Evolutionary conservation across 1,140 invertebrate species (phyloP), one percentile per base, ranked within the genome.

Genomic region (Brachionus rubens): DNA sequence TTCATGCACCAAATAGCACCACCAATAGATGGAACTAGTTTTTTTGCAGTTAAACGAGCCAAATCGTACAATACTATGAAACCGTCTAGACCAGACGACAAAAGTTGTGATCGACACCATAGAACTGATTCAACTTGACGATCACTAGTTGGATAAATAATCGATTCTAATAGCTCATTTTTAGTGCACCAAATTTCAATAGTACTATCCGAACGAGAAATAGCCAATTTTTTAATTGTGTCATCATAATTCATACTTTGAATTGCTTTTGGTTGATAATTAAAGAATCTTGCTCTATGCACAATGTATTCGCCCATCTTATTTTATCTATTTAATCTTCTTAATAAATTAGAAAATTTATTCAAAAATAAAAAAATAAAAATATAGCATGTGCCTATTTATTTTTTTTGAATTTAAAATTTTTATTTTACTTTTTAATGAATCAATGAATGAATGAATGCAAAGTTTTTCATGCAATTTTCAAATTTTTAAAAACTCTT

Each of bases 21-120:
- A 56, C 80, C 81, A 79, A 81, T 82, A 3, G 80, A 81, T 1
- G 82, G 78, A 21, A 79, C 80, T 6, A 77, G 76, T 26, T 68
- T 81, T 78, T 81, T 82, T 4, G 78, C 62, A 75, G 77, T 43
- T 30, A 80, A 75, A 16, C 81, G 87, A 0, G 83, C 82, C 24
- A 93, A 81, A 84, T 94, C 88, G 85, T 92, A 92, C 83, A 95
- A 92, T 6, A 90, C 82, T 7, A 95, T 82, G 77, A 89, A 88
- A 0, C 91, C 92, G 77, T 89, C 87, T 0, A 93, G 83, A 26
- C 91, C 91, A 24, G 89, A 90, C 10, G 91, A 90, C 78, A 93
- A 90, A 12, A 96, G 83, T 75, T 91, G 87, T 5, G 88, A 81
- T 3, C 87, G 82, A 14, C 89, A 88, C 93, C 92, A 95, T n/a